Evolutionary conservation across 2,113 vertebrate species (phyloP), one percentile per base, ranked within the genome.

Genomic region (Sturnus vulgaris): DNA sequence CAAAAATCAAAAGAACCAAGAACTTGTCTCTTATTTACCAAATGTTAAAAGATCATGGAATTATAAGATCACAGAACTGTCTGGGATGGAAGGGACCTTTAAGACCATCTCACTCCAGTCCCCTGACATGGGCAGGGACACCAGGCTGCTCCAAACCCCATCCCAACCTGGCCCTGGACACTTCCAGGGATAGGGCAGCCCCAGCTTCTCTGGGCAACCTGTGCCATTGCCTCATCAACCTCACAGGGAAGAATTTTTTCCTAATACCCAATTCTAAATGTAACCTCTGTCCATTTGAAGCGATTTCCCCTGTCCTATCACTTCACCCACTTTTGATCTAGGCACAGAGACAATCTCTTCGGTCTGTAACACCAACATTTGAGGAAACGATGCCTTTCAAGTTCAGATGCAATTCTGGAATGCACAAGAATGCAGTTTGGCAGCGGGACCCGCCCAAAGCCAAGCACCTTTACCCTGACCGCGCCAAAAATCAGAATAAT

Each of bases 401-500:
- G 2, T 9, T 42, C 35, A 47, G 30, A 5, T 0, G 9, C 10
- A 4, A 35, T 8, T 64, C 40, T 3, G 1, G n/a, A 69, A 53
- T 1, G 18, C 31, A 40, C 11, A 50, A 7, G 39, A 35, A 0
- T 19, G 17, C 30, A 14, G 31, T 11, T 33, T 13, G 23, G 52
- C 83, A 53, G n/a, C 1, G 1, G 19, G 37, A 40, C 55, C n/a
- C 16, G 2, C 20, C 57, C 19, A 55, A 22, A 0, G 1, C n/a
- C 60, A 7, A 64, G 40, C 37, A 31, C 56, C 31, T 75, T 61
- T 15, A 73, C 23, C 18, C 39, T 2, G 12, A 35, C n/a, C 8
- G 2, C 0, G 1, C 21, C 17, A 4, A 37, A 53, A 22, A 0
- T 13, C 20, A 28, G 47, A 75, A 37, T 0, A 52, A 52, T 28